Evolutionary conservation across 53 echinoderm and acorn worm genomes (phyloP).

Genomic region (Stichopus horrens): DNA sequence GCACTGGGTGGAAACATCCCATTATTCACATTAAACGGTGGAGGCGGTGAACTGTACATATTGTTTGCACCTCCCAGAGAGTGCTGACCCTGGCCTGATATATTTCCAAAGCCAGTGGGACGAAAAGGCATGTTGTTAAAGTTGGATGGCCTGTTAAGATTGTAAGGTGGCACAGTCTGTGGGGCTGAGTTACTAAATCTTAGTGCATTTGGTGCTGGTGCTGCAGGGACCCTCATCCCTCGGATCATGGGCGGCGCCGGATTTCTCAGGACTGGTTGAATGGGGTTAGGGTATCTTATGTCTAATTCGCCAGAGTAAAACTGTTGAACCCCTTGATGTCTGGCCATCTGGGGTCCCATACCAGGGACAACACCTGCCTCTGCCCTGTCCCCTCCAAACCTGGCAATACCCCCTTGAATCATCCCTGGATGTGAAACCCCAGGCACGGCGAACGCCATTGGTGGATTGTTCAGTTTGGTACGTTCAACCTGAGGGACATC

Average conservation of each 20-base stretch:
- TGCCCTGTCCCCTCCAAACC: neutral
- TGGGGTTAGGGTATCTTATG: neutral
- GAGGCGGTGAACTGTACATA: conserved; percentile 2
- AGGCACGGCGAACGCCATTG: neutral
- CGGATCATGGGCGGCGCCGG: conserved; percentile 9
- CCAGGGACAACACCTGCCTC: neutral
- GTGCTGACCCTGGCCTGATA: neutral
- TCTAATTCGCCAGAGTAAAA: conserved; percentile 35
- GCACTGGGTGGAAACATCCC: conserved; percentile 4
- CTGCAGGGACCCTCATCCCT: conserved; percentile 23
- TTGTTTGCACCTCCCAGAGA: conserved; percentile 1
- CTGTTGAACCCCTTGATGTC: conserved; percentile 19
- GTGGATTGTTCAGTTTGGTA: neutral
- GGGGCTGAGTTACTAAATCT: neutral
- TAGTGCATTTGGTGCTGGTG: neutral
- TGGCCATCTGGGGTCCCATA: conserved; percentile 13
- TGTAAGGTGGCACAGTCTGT: neutral
- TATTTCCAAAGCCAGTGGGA: neutral
- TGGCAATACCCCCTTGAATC: neutral
- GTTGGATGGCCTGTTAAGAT: neutral
- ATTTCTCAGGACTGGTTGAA: neutral
- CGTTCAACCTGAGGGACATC: neutral
- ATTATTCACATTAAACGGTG: conserved; percentile 12
- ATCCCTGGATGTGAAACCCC: neutral
- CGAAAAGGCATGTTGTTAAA: neutral